Base-by-base conservation (phyloP, 1,140 invertebrate species). In the Drosophila oshimai region DNA sequence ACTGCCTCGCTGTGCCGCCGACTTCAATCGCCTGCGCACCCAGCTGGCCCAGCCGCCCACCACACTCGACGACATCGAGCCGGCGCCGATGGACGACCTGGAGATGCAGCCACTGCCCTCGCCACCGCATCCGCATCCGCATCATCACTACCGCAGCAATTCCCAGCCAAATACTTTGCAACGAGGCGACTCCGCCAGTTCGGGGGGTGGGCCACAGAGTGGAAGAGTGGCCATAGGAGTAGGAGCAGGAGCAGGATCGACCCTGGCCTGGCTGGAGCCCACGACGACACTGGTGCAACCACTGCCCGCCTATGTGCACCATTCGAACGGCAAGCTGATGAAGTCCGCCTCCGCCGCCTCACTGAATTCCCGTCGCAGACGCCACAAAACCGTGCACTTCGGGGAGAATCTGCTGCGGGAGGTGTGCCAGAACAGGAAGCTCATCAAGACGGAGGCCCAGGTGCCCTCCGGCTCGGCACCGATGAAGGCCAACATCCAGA, bases 331-430 rank as follows among this genome's bases (percentile, higher is more conserved):
- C 15, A 90, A 90, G 57, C 74, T 90, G 9, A 89, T 90, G 74
- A 91, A 91, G 36, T 90, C 90, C 50, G 92, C 92, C 61, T 90
- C 84, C 53, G 90, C 87, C 20, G 93, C 91, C 28, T 92, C 92
- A 50, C 91, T 93, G 65, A 93, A 93, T 61, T 91, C 92, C 33
- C 93, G 94, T 42, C 92, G 94, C 17, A 92, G 94, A 31, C 92
- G 94, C 42, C 94, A 95, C 91, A 95, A 95, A 91, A 95, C 95
- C 31, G 95, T 95, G 9, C 95, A 95, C 91, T 95, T 95, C 87
- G 94, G 94, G 36, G 95, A 95, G 74, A 94, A 94, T 80, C 91
- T 95, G 4, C 90, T 95, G 22, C 93, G 94, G 84, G 94, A 94
- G 81, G 94, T 95, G 41, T 95, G 94, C 90, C 93, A 94, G 50